These are phyloP conservation scores for Takifugu rubripes DNA, from an alignment of 2,797 vertebrate species.

Conservation along the genomic window DNA sequence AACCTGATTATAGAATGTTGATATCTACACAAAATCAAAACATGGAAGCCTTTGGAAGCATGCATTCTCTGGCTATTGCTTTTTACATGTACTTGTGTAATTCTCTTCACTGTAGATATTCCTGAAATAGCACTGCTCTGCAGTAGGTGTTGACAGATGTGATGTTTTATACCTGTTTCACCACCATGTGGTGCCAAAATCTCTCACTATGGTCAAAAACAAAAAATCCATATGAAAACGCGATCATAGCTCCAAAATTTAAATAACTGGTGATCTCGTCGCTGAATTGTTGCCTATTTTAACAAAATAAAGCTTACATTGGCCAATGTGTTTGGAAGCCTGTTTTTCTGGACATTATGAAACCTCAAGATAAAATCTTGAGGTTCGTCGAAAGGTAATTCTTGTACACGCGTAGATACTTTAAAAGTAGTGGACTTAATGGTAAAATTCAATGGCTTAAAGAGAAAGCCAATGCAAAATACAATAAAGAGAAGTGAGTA, in stretches of 20 bases:
- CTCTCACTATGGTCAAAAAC: constrained; percentile 1
- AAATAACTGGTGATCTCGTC: neutral
- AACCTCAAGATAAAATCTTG: no score
- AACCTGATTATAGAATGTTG: neutral
- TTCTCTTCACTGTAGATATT: neutral
- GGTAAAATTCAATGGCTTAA: no score
- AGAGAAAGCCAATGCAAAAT: no score
- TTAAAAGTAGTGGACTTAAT: no score
- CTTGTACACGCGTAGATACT: no score
- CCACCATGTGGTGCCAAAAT: constrained; percentile 37
- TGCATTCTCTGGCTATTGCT: neutral
- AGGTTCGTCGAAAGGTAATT: no score
- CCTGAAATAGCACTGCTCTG: neutral
- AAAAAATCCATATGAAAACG: constrained; percentile 12
- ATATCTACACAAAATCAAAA: neutral
- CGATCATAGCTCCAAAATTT: constrained; percentile 4
- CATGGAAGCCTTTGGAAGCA: neutral
- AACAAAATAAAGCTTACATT: constrained; percentile 24
- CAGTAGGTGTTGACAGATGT: constrained; percentile 1
- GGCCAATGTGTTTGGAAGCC: neutral
- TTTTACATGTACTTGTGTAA: constrained; percentile 2
- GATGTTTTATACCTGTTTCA: constrained; percentile 16
- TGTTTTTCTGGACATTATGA: neutral
- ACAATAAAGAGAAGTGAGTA: no score
- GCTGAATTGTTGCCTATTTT: constrained; percentile 3